Conservation (phyloP, 2,797 vertebrate species). For the Graptemys geographica region DNA sequence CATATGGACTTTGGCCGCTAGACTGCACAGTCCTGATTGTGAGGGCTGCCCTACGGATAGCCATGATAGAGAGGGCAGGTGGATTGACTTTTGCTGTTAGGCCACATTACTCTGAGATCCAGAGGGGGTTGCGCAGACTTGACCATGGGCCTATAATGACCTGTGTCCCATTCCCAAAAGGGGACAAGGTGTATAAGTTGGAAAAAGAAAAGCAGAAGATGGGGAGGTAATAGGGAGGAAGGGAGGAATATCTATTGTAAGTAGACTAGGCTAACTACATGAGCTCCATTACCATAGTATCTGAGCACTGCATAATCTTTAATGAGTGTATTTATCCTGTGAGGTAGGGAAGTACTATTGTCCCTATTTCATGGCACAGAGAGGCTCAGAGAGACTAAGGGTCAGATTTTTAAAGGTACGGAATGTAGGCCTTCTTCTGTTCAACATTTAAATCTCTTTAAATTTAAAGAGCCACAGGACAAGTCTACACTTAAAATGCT, state of each 20-base stretch:
- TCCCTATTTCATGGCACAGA: not conserved
- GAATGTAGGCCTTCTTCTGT: not conserved
- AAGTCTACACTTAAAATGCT: not conserved
- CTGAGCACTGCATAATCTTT: slow-evolving; percentile 4
- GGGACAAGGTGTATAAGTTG: too few species aligned
- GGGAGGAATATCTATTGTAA: not conserved
- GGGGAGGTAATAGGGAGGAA: slow-evolving; percentile 16
- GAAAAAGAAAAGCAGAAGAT: not conserved
- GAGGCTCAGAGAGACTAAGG: not conserved
- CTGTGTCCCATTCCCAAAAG: too few species aligned
- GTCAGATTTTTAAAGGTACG: not conserved
- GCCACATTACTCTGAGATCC: too few species aligned
- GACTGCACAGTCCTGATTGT: too few species aligned
- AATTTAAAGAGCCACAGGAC: not conserved
- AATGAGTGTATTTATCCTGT: slow-evolving; percentile 19
- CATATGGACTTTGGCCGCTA: too few species aligned
- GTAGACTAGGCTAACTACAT: not conserved
- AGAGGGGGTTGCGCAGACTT: too few species aligned
- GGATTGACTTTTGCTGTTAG: too few species aligned
- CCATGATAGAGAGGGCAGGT: too few species aligned
- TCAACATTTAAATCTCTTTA: not conserved
- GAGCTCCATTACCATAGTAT: not conserved
- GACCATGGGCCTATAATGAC: too few species aligned
- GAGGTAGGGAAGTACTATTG: not conserved
- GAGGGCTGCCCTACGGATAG: too few species aligned